phyloP scores from a whole-genome alignment of 2,113 vertebrate species.

The Esox niger region DNA sequence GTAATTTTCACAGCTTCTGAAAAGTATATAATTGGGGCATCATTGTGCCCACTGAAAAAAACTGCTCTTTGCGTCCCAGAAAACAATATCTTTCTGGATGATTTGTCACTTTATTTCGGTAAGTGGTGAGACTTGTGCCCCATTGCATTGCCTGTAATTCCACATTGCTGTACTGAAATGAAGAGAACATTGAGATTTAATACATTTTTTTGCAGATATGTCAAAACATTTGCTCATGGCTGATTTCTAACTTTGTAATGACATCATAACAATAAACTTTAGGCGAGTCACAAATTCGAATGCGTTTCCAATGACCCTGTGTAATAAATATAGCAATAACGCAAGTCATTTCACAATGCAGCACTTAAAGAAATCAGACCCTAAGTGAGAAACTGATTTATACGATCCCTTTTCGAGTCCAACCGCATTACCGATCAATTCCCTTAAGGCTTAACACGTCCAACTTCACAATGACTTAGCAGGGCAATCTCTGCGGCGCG shows the following conservation, averaged over 20 bases:
- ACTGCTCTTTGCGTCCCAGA: slow-evolving; percentile 20
- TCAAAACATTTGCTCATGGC: neutral
- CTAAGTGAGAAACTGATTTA: slow-evolving; percentile 16
- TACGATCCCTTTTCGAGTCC: slow-evolving; percentile 10
- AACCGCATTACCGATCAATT: neutral
- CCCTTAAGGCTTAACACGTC: slow-evolving; percentile 8
- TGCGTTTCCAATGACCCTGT: too few relatives aligned
- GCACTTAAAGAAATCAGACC: slow-evolving; percentile 21
- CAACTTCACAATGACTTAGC: neutral
- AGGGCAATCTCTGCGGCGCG: slow-evolving; percentile 7
- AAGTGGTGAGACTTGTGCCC: slow-evolving; percentile 20
- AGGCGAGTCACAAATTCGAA: too few relatives aligned
- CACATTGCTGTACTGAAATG: neutral
- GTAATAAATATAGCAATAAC: slow-evolving; percentile 3
- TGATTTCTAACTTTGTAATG: neutral
- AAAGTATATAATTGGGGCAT: slow-evolving; percentile 14
- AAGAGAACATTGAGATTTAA: neutral
- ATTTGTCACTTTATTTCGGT: slow-evolving; percentile 32
- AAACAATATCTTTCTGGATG: slow-evolving; percentile 25
- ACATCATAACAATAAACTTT: neutral
- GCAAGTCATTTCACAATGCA: slow-evolving; percentile 12
- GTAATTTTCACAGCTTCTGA: too few relatives aligned
- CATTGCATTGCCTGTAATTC: slow-evolving; percentile 17
- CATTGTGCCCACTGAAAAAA: slow-evolving; percentile 30
- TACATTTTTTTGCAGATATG: neutral